These are phyloP conservation scores for Notodromas monacha DNA, from an alignment of 2,888 invertebrate genomes.

Conservation along the genomic window DNA sequence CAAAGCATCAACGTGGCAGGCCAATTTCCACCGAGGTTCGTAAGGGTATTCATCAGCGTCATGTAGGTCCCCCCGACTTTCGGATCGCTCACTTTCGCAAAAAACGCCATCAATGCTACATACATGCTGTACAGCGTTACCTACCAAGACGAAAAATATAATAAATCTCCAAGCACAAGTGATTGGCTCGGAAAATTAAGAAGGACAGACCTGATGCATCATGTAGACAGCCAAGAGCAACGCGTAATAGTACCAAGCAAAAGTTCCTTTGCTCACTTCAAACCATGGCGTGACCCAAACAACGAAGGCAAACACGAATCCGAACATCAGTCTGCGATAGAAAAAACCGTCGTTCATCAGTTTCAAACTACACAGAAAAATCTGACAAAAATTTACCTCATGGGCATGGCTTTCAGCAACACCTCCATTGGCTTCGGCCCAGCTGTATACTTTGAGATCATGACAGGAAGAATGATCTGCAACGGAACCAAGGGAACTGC, in stretches of 20 bases:
- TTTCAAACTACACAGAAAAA: constrained; percentile 7
- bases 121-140: constrained; percentile 82
- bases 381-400: constrained; percentile 19
- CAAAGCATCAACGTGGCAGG: constrained; percentile 64
- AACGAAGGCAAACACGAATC: constrained; percentile 42
- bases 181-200: not conserved
- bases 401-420: constrained; percentile 58
- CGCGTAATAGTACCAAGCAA: constrained; percentile 32
- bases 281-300: constrained; percentile 54
- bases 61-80: constrained; percentile 92
- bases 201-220: constrained; percentile 42
- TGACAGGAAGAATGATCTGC: constrained; percentile 61
- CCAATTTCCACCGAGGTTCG: constrained; percentile 94
- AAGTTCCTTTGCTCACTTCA: constrained; percentile 19
- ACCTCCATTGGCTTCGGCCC: constrained; percentile 63
- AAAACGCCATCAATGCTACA: constrained; percentile 88
- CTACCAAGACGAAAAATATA: constrained; percentile 18
- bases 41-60: constrained; percentile 82
- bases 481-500: constrained; percentile 75
- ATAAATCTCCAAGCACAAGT: constrained; percentile 4
- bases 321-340: constrained; percentile 34
- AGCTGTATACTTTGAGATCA: constrained; percentile 45
- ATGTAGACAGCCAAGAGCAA: constrained; percentile 41
- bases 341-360: too few species aligned
- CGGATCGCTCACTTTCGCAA: constrained; percentile 83